Base-by-base conservation (phyloP, 2,888 invertebrate species). In the Cosmorhoe ocellata region DNA sequence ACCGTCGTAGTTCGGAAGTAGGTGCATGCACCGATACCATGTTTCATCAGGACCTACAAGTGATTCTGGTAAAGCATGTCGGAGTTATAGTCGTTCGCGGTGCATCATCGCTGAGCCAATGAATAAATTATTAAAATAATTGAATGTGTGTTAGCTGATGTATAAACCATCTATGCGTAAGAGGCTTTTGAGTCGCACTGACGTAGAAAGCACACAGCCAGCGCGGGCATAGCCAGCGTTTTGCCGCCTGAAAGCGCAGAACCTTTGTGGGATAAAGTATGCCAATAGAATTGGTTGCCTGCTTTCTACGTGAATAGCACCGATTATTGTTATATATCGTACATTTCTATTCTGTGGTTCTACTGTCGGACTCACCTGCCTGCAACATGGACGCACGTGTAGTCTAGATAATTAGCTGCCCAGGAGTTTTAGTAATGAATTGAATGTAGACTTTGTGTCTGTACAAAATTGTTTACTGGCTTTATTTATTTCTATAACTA, bases 61-160 rank as follows among this genome's bases (percentile, higher is more conserved):
- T 14, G 5, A 6, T 30, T 26, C 26, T 26, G 12, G 3, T 28
- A 32, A 22, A 22, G 45, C 36, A 37, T 41, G 27, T 12, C 6
- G 45, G 13, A 38, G 46, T 12, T 30, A 22, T 51, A n/a, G n/a
- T n/a, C n/a, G 46, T 51, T 45, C 36, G 51, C 51, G 22, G 18
- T 18, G 32, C 46, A 38, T 42, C 45, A 41, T 51, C 47, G 46
- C 47, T 34, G 33, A 39, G 51, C 46, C 51, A 14, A 52, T 52
- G 51, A 52, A 52, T 52, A 52, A 52, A 52, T 52, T 47, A 47
- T 12, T 33, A 33, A 46, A 33, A 47, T 52, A 52, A 47, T 52
- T 42, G 33, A 38, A 42, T 30, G 11, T 22, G 33, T 44, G 36
- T 40, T 44, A 32, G 31, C 39, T 12, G 18, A 28, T 27, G 42